Conservation (phyloP, 2,888 invertebrate genomes). For the Nephrotoma guestfalica region DNA sequence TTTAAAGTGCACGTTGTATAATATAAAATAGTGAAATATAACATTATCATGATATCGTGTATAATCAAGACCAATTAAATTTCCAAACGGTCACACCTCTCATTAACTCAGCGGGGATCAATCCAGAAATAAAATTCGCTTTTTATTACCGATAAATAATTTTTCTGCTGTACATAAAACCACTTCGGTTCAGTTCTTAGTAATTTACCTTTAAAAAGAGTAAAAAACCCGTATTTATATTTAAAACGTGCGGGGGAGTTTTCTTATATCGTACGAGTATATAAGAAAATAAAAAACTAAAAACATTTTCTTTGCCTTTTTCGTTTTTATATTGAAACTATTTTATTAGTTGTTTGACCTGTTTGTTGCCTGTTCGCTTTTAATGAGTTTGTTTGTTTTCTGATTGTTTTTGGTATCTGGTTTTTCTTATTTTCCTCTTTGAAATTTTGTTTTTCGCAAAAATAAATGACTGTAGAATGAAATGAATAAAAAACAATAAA, state of each 20-base stretch:
- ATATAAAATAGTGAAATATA: neutral
- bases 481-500: neutral
- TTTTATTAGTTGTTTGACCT: conserved; percentile 1
- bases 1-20: too few relatives aligned
- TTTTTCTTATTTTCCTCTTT: neutral
- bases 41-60: neutral
- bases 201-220: neutral
- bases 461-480: neutral
- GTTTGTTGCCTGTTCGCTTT: neutral
- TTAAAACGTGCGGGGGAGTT: conserved; percentile 1
- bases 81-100: neutral
- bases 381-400: conserved; percentile 4
- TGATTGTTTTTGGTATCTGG: conserved; percentile 3
- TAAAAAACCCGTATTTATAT: neutral
- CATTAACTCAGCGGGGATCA: neutral
- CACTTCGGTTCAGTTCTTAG: neutral
- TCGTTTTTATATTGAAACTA: neutral
- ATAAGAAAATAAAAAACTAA: neutral
- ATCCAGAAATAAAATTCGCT: neutral
- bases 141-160: neutral
- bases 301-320: neutral
- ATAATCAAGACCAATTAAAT: neutral
- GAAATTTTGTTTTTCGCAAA: neutral
- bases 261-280: neutral
- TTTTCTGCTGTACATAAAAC: neutral